These are phyloP conservation scores for Saccopteryx leptura DNA, from an alignment of 2,113 vertebrate genomes.

Conservation along the genomic window DNA sequence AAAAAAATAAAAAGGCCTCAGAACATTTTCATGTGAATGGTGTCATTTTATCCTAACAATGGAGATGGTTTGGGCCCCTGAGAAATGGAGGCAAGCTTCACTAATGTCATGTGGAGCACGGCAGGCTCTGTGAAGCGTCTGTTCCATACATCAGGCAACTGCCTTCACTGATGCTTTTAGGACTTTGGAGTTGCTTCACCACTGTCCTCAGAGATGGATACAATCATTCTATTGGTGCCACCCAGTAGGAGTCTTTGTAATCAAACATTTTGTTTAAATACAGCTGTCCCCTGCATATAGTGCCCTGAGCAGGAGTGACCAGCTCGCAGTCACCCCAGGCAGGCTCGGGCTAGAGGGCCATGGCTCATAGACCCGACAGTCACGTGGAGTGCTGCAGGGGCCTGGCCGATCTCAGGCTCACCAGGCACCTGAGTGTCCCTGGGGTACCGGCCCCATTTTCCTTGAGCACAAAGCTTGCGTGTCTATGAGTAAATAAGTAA, in stretches of 20 bases:
- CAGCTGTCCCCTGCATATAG: neutral
- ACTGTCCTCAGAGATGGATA: neutral
- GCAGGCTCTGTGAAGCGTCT: neutral
- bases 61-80: neutral
- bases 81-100: neutral
- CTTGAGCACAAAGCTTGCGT: neutral
- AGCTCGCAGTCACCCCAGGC: no score
- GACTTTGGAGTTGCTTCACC: neutral
- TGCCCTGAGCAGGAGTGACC: neutral
- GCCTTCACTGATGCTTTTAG: constrained; percentile 35
- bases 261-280: constrained; percentile 51
- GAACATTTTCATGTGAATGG: neutral
- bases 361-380: neutral
- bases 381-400: constrained; percentile 42
- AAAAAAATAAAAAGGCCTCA: neutral
- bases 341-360: neutral
- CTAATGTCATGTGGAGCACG: constrained; percentile 22
- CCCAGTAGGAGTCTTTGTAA: constrained; percentile 5
- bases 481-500: constrained; percentile 63
- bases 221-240: neutral
- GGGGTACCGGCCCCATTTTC: neutral
- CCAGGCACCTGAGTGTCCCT: neutral
- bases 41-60: neutral
- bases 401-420: neutral
- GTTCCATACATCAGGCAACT: neutral